Conservation (phyloP, 2,888 invertebrate genomes). For the Slavum lentiscoides region DNA sequence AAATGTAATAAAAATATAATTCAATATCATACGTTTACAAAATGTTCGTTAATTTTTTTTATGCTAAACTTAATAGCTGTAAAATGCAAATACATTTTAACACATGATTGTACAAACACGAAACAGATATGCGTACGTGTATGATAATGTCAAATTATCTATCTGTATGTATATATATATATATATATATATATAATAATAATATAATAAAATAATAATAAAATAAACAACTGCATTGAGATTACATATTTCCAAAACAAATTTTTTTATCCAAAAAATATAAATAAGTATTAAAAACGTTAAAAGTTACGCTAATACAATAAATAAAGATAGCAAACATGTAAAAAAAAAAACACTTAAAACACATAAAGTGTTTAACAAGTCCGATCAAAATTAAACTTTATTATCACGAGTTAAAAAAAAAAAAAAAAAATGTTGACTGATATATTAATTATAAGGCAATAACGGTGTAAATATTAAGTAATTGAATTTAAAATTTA, state of each 20-base stretch:
- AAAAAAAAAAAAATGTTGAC: too few species aligned
- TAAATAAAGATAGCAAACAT: constrained; percentile 4
- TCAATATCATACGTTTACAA: neutral
- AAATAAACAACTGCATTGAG: neutral
- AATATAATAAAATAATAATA: neutral
- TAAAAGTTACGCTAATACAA: constrained; percentile 2
- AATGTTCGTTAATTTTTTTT: neutral
- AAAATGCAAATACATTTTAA: constrained; percentile 11
- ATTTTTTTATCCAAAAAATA: neutral
- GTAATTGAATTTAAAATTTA: neutral
- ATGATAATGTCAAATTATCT: too few species aligned
- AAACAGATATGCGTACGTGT: too few species aligned
- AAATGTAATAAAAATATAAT: constrained; percentile 1
- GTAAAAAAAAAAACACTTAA: neutral
- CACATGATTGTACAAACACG: neutral
- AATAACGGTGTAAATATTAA: neutral
- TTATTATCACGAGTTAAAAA: too few species aligned
- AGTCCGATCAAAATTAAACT: neutral
- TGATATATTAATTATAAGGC: too few species aligned
- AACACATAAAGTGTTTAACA: too few species aligned
- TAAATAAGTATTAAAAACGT: neutral
- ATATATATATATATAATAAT: too few species aligned
- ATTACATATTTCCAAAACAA: neutral
- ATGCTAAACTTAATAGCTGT: neutral
- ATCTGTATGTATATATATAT: too few species aligned